phyloP scores from a whole-genome alignment of 2,113 vertebrate genomes.

The Gulo gulo region DNA sequence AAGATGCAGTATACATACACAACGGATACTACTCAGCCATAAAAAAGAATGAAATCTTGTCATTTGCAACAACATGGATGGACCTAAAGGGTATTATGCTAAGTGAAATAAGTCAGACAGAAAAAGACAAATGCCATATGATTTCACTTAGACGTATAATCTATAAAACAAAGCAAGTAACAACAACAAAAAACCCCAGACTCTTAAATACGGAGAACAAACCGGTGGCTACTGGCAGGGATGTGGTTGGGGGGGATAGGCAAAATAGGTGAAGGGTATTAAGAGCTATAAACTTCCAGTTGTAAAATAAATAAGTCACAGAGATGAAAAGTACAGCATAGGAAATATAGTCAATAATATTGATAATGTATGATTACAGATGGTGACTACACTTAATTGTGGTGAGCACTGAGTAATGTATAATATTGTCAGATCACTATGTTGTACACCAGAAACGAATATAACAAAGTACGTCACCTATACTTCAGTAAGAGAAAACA shows the following conservation, averaged over 20 bases:
- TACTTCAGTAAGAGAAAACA: not conserved
- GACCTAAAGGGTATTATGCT: not conserved
- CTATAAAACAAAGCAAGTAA: not conserved
- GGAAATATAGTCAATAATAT: not conserved
- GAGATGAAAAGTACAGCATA: not conserved
- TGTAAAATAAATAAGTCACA: not conserved
- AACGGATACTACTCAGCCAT: not conserved
- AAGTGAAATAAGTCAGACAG: not conserved
- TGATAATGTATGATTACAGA: not conserved
- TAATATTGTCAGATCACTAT: not conserved
- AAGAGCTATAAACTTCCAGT: not conserved
- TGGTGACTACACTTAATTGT: not conserved
- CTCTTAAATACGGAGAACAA: not conserved
- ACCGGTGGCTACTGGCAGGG: not conserved
- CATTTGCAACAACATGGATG: not conserved
- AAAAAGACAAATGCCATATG: not conserved
- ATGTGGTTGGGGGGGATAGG: not conserved
- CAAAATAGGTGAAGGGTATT: not conserved
- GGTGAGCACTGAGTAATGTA: not conserved
- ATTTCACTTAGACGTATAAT: not conserved
- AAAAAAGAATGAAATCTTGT: not conserved
- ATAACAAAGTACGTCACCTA: not conserved
- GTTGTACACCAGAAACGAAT: not conserved
- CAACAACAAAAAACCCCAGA: not conserved
- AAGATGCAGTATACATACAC: not conserved